Base-by-base conservation (phyloP, 2,888 invertebrate species). In the Pollenia amentaria region DNA sequence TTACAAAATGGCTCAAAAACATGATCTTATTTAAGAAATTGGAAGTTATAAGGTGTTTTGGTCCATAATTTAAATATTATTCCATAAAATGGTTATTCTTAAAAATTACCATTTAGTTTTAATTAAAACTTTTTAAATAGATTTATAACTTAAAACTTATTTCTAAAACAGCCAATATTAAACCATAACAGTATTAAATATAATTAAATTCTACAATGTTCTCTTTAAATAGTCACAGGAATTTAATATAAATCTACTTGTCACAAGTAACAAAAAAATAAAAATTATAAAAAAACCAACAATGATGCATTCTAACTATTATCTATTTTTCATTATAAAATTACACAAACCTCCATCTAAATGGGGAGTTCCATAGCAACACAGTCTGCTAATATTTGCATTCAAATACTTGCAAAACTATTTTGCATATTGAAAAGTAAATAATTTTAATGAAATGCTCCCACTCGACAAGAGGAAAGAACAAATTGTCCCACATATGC, bases 401-500 rank as follows among this genome's bases (percentile, higher is more conserved):
- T 67, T 51, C 16, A 48, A 69, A 40, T 69, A 40, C 12, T 40
- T 16, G 16, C 11, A 65, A 44, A 18, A 65, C 18, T 21, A 42
- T 42, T 64, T 18, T 18, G 18, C 44, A 64, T 29, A 44, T 12
- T 67, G 2, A 18, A 72, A 46, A 16, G 7, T 8, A 57, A 55
- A 57, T n/a, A 12, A 46, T 3, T 21, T 42, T n/a, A 64, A 76
- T 12, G 40, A 42, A 51, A 51, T 11, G 9, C 51, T 18, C 57
- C 8, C 21, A 10, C 62, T n/a, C n/a, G 12, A 65, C 46, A n/a
- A 62, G 18, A 62, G 53, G 2, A 18, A 57, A 60, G 44, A 42
- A 40, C 16, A 69, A 38, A 77, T 38, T 84, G 57, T 60, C 62
- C 67, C 67, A 80, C 76, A 75, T 79, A 53, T 65, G 80, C 55